phyloP scores from a whole-genome alignment of 2,888 invertebrate genomes.

The Lasioglossum calceatum region DNA sequence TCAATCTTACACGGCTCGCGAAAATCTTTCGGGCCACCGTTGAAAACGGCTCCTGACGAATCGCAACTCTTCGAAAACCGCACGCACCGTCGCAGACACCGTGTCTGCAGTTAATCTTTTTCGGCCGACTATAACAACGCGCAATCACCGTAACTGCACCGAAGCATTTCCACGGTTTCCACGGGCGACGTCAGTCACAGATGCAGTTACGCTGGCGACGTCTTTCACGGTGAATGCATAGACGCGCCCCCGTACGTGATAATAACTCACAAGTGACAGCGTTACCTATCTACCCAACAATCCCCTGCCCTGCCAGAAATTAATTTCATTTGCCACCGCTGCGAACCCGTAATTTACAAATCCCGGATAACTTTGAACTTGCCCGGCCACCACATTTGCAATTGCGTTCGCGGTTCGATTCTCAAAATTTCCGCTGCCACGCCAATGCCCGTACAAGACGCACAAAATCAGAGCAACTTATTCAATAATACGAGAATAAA shows the following conservation, averaged over 20 bases:
- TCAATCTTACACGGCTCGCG: background rate
- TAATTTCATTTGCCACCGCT: slow-evolving; percentile 68
- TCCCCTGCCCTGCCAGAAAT: slow-evolving; percentile 63
- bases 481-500: too few species aligned
- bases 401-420: too few species aligned
- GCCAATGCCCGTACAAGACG: too few species aligned
- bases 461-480: too few species aligned
- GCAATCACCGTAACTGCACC: slow-evolving; percentile 72
- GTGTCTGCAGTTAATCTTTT: slow-evolving; percentile 49
- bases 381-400: background rate
- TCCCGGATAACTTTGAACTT: slow-evolving; percentile 10
- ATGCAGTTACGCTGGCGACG: slow-evolving; percentile 66
- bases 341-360: slow-evolving; percentile 47
- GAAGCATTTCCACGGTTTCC: slow-evolving; percentile 72
- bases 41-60: background rate
- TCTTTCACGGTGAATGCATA: slow-evolving; percentile 71
- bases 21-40: background rate
- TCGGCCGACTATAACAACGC: slow-evolving; percentile 51
- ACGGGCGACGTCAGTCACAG: slow-evolving; percentile 69
- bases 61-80: slow-evolving; percentile 2
- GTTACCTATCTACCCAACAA: slow-evolving; percentile 68
- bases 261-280: slow-evolving; percentile 74
- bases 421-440: too few species aligned
- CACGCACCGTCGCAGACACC: slow-evolving; percentile 23
- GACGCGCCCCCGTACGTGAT: slow-evolving; percentile 70